Evolutionary conservation across 2,797 vertebrate genomes (phyloP).

Genomic region (Synaphobranchus kaupii): DNA sequence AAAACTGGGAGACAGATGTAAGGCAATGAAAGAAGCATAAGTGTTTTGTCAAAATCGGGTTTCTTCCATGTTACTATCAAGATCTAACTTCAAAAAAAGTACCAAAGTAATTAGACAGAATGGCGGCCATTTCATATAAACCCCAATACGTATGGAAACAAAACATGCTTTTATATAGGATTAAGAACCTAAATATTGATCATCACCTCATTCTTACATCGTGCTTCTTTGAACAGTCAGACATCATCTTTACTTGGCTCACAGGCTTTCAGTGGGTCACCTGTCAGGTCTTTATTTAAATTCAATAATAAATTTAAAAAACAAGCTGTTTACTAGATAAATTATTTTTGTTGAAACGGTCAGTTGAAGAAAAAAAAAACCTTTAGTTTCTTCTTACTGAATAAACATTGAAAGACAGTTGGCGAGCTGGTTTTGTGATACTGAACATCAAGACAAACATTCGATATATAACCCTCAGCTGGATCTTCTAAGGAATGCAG

Average conservation of each 20-base stretch:
- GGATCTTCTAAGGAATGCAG: neutral
- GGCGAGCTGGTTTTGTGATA: neutral
- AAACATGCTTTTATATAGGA: neutral
- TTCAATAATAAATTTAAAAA: neutral
- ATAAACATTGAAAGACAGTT: neutral
- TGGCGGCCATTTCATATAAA: neutral
- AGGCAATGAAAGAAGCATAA: neutral
- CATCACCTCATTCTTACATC: neutral
- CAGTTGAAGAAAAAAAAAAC: neutral
- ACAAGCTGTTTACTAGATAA: neutral
- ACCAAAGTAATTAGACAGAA: neutral
- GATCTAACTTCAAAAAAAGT: neutral
- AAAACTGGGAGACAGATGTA: slow-evolving; percentile 12
- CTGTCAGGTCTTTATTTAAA: neutral
- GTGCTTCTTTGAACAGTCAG: neutral
- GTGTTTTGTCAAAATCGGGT: neutral
- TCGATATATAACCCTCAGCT: neutral
- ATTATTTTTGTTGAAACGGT: neutral
- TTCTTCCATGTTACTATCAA: neutral
- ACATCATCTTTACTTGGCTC: neutral
- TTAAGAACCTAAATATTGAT: neutral
- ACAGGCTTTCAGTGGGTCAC: neutral
- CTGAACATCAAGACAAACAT: neutral
- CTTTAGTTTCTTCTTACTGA: neutral
- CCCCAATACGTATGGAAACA: neutral